phyloP scores from a whole-genome alignment of 2,113 vertebrate species.

The Paratilapia polleni region DNA sequence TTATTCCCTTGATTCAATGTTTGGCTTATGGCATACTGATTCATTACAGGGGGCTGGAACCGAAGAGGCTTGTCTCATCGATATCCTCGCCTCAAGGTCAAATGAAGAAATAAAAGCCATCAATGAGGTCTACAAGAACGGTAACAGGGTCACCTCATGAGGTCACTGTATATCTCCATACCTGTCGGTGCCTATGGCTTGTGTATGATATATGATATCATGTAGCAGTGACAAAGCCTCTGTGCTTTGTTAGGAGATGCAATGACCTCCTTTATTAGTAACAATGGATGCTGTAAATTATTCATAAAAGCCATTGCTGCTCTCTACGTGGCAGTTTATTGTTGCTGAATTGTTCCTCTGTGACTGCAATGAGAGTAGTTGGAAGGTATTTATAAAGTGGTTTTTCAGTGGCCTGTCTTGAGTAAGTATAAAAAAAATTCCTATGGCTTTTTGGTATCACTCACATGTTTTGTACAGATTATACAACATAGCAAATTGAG shows the following conservation, averaged over 20 bases:
- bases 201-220: constrained; percentile 42
- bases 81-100: constrained; percentile 92
- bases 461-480: neutral
- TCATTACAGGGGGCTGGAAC: constrained; percentile 90
- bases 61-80: constrained; percentile 93
- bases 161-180: neutral
- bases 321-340: constrained; percentile 7
- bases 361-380: neutral
- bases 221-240: neutral
- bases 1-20: neutral
- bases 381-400: neutral
- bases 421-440: neutral
- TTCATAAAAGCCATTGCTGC: constrained; percentile 47
- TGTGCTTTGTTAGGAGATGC: constrained; percentile 16
- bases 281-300: constrained; percentile 51
- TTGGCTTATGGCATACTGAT: neutral
- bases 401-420: neutral
- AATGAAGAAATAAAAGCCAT: constrained; percentile 84
- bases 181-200: neutral
- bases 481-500: neutral
- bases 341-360: constrained; percentile 19
- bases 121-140: constrained; percentile 80
- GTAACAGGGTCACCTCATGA: constrained; percentile 67
- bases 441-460: neutral
- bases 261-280: constrained; percentile 45